Evolutionary conservation across 2,113 vertebrate species (phyloP).

Genomic region (Anolis carolinensis): DNA sequence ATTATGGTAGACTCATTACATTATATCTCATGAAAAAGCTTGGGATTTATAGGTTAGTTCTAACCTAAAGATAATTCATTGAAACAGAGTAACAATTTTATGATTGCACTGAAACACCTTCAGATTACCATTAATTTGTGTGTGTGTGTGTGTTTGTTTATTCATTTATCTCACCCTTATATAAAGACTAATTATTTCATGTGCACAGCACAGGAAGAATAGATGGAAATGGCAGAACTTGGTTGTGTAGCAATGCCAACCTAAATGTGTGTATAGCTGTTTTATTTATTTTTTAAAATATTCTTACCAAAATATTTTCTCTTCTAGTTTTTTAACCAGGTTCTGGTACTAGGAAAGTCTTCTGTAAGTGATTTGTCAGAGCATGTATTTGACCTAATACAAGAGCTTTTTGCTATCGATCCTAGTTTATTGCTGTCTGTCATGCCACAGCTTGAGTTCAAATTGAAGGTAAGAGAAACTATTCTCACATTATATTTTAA

Average conservation of each 20-base stretch:
- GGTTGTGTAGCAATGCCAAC: background rate
- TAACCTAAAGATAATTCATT: background rate
- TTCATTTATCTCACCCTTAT: background rate
- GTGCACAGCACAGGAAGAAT: too few species aligned
- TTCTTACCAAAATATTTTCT: background rate
- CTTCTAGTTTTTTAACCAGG: constrained; percentile 97
- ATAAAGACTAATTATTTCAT: background rate
- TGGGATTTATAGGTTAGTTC: background rate
- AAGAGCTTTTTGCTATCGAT: constrained; percentile 98
- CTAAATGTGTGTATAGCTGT: background rate
- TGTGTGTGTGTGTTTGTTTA: background rate
- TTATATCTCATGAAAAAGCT: background rate
- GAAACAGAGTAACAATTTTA: background rate
- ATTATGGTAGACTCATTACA: background rate
- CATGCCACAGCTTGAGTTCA: constrained; percentile 99
- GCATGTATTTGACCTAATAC: constrained; percentile 98
- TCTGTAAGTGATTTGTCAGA: constrained; percentile 98
- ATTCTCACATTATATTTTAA: constrained; percentile 34
- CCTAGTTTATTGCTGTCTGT: constrained; percentile 94
- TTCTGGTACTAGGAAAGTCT: constrained; percentile 96
- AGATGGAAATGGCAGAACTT: background rate
- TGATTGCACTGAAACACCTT: background rate
- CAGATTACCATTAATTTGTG: background rate
- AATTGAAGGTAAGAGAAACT: constrained; percentile 86
- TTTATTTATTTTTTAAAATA: background rate